Evolutionary conservation across 2,113 vertebrate genomes (phyloP).

Genomic region (Ammodytes marinus): DNA sequence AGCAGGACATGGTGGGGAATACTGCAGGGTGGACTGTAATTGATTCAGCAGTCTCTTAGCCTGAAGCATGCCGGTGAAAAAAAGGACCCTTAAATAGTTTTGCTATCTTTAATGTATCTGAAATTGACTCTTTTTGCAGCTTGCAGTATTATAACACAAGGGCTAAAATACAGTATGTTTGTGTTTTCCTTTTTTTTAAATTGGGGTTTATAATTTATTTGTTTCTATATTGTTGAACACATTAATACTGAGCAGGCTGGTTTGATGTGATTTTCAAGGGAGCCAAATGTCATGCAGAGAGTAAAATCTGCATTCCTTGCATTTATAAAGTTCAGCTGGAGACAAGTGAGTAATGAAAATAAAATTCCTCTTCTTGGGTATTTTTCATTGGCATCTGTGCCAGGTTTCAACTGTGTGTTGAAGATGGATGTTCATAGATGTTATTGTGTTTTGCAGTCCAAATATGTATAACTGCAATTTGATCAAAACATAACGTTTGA

Average conservation of each 20-base stretch:
- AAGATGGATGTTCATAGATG: background rate
- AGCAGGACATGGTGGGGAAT: conserved; percentile 55
- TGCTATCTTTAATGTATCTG: conserved; percentile 22
- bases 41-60: conserved; percentile 68
- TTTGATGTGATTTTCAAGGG: background rate
- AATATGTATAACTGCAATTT: too few species aligned
- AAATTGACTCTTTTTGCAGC: conserved; percentile 1
- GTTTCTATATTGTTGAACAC: background rate
- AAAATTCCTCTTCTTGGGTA: background rate
- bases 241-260: background rate
- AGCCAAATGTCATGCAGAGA: background rate
- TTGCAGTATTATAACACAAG: background rate
- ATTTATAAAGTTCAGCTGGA: background rate
- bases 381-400: background rate
- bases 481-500: background rate
- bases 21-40: conserved; percentile 72
- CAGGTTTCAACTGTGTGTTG: background rate
- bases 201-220: background rate
- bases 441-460: too few species aligned
- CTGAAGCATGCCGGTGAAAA: conserved; percentile 26
- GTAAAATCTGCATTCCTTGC: background rate
- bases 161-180: background rate
- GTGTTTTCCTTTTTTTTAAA: background rate
- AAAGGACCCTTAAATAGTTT: conserved; percentile 15
- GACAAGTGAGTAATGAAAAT: background rate